Base-by-base conservation (phyloP, 92 coral and sea anemone species). In the Palythoa heliodiscus region DNA sequence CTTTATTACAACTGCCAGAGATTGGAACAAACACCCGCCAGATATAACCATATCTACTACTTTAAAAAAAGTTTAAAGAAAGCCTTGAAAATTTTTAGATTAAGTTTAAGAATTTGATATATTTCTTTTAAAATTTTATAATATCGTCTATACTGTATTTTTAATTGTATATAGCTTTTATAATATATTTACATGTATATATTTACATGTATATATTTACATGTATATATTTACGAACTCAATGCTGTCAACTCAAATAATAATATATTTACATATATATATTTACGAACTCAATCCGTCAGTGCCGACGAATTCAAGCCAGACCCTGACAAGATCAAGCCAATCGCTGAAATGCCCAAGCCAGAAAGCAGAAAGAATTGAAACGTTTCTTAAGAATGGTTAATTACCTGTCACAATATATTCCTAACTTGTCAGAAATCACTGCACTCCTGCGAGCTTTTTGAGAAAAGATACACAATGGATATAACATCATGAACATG, bases 401-500 rank as follows among this genome's bases (percentile, higher is more conserved):
- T 16, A 35, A 70, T 22, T 70, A 16, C 25, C 48, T 70, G 29
- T 16, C 29, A 16, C 74, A 19, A 16, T 29, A 16, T 22, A 70
- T 70, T 22, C 74, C 50, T 1, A 70, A 70, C 48, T 6, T 68
- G 71, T 67, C 71, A 23, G 19, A 7, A 10, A 67, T 67, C 20
- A 67, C 71, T 10, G 71, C 71, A 10, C 71, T 37, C 4, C 11
- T 67, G 20, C 11, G 71, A 67, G 20, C 6, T 70, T 70, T 14
- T 40, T 48, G 52, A 73, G 58, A 38, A 86, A 75, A 63, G 88
- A 86, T 68, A 24, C 81, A 20, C 84, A 76, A 86, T 66, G 88
- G 88, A 20, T 72, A 61, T 86, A 84, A 77, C 55, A 63, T n/a
- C 78, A 77, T 13, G 80, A 81, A n/a, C 88, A 90, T 54, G 84